A percentile compares a stretch with the other conserved stretches of the same genome.
These are phyloP conservation scores for Drosophila meridionalis DNA, from an alignment of 2,888 invertebrate species.

Conservation along the genomic window DNA sequence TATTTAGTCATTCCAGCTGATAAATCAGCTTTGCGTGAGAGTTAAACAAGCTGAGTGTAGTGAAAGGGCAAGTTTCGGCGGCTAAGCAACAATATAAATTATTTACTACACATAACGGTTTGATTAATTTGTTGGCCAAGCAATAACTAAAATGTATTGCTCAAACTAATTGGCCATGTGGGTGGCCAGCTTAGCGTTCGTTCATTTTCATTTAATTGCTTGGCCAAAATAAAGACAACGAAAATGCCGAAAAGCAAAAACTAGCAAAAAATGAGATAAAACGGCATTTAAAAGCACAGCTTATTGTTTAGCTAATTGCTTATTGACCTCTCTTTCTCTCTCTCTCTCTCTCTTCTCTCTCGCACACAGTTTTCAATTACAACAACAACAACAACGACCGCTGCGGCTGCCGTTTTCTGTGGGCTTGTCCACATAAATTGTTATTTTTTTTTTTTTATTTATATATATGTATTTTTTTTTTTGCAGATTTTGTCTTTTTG, in stretches of 20 bases:
- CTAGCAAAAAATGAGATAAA: background rate
- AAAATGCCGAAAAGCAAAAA: constrained; percentile 10
- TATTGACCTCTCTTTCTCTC: background rate
- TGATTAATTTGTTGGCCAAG: constrained; percentile 7
- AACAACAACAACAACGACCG: constrained; percentile 4
- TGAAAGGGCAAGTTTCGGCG: background rate
- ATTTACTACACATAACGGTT: background rate
- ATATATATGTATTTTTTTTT: background rate
- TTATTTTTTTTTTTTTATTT: background rate
- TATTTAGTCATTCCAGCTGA: background rate
- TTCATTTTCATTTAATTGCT: constrained; percentile 22
- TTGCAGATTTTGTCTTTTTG: constrained; percentile 56
- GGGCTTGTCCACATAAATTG: constrained; percentile 19
- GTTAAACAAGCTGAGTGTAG: background rate
- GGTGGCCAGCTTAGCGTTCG: constrained; percentile 42
- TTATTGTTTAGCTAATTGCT: constrained; percentile 56
- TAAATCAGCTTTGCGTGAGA: background rate
- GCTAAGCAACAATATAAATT: background rate
- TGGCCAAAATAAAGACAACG: background rate
- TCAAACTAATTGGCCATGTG: constrained; percentile 56
- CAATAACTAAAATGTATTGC: constrained; percentile 3
- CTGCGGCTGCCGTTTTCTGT: constrained; percentile 9
- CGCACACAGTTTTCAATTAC: constrained; percentile 1
- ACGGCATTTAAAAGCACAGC: constrained; percentile 37
- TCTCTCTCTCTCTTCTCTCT: background rate